Evolutionary conservation across 37 sponge, comb jelly and placozoan genomes (phyloP).

Genomic region (Aplysina aerophoba): DNA sequence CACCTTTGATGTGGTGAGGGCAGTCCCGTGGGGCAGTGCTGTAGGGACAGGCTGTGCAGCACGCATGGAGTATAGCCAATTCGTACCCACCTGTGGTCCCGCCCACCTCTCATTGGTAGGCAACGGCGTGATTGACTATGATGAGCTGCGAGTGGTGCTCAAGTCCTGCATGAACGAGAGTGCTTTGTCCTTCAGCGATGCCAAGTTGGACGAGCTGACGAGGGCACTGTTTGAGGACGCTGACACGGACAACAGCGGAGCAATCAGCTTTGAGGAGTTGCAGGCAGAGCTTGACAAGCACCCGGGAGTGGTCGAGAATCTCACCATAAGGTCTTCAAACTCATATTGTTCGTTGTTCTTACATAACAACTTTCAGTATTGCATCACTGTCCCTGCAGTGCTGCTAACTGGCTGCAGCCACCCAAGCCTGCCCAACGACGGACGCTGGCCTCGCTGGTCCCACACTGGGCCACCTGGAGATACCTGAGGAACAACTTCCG

Average conservation of each 20-base stretch:
- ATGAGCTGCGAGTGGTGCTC: conserved; percentile 81
- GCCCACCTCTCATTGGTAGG: conserved; percentile 38
- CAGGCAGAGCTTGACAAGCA: conserved; percentile 78
- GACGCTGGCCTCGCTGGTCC: conserved; percentile 20
- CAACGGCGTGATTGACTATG: conserved; percentile 83
- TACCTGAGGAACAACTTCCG: conserved; percentile 75
- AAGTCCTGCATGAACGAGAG: conserved; percentile 90
- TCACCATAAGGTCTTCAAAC: conserved; percentile 74
- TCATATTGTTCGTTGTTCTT: no score
- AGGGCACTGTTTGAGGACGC: conserved; percentile 80
- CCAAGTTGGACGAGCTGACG: conserved; percentile 75
- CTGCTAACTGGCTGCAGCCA: conserved; percentile 86
- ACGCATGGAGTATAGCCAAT: no score
- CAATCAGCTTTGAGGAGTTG: conserved; percentile 86
- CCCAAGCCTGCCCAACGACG: conserved; percentile 43
- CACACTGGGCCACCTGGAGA: conserved; percentile 57
- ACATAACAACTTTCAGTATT: no score
- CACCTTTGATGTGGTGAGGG: no score
- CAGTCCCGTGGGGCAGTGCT: no score
- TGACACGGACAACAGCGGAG: conserved; percentile 79
- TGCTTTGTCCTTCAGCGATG: conserved; percentile 72
- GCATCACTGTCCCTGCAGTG: conserved; percentile 54
- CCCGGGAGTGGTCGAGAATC: conserved; percentile 84
- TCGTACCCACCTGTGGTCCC: no score
- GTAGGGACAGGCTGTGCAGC: no score